Percentiles rank a stretch among this genome's conserved stretches.
Evolutionary conservation across 2,888 invertebrate genomes (phyloP).

Genomic region (Brenthis daphne): DNA sequence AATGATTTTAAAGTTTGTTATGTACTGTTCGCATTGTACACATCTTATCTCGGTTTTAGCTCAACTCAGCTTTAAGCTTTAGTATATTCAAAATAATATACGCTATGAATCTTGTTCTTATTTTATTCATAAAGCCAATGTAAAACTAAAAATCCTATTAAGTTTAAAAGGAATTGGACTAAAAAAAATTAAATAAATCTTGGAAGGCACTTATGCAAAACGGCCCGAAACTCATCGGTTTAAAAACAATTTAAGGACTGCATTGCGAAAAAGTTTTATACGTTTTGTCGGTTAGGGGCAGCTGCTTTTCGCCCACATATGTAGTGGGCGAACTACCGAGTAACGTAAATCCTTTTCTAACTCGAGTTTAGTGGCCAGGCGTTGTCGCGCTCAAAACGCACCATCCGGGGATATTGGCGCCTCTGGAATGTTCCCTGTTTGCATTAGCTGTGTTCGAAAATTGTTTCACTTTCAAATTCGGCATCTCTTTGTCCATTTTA

Average conservation of each 20-base stretch:
- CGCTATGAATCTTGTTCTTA: background rate
- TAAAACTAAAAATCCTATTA: slow-evolving; percentile 7
- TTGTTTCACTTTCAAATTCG: slow-evolving; percentile 39
- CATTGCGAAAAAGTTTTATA: slow-evolving; percentile 73
- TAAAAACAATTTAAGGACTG: slow-evolving; percentile 65
- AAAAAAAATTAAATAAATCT: slow-evolving; percentile 31
- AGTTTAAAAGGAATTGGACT: slow-evolving; percentile 7
- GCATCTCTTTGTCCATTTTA: slow-evolving; percentile 42
- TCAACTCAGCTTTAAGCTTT: background rate
- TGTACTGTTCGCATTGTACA: too few species aligned
- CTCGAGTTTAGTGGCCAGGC: slow-evolving; percentile 62
- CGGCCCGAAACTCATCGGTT: slow-evolving; percentile 37
- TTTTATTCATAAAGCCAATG: background rate
- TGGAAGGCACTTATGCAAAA: slow-evolving; percentile 35
- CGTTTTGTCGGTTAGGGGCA: slow-evolving; percentile 45
- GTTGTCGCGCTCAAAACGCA: slow-evolving; percentile 54
- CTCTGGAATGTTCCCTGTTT: slow-evolving; percentile 44
- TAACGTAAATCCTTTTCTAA: slow-evolving; percentile 76
- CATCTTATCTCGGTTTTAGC: too few species aligned
- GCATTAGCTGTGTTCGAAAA: slow-evolving; percentile 47
- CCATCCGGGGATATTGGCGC: slow-evolving; percentile 52
- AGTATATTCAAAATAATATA: background rate
- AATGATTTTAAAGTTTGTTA: too few species aligned
- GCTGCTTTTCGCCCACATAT: slow-evolving; percentile 59
- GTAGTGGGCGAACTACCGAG: slow-evolving; percentile 59